phyloP scores from a whole-genome alignment of 2,888 invertebrate genomes.

The Lasioglossum figueresi region DNA sequence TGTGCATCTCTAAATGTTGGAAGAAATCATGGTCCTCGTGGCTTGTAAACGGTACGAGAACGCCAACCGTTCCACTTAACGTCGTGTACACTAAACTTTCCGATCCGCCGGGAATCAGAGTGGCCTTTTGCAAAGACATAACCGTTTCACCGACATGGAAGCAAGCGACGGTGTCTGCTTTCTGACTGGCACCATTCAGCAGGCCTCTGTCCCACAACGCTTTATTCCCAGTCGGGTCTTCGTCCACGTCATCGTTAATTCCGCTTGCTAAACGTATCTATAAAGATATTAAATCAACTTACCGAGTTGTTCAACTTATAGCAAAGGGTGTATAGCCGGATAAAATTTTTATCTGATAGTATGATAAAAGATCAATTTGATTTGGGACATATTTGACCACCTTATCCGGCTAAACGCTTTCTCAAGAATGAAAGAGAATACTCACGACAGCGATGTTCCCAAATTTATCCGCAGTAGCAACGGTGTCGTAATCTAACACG shows the following conservation, averaged over 20 bases:
- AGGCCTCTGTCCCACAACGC: constrained; percentile 97
- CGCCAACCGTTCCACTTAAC: constrained; percentile 96
- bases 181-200: constrained; percentile 98
- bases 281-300: constrained; percentile 10
- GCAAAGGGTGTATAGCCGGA: neutral
- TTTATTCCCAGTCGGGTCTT: constrained; percentile 99
- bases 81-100: constrained; percentile 99
- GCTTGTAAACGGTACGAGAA: constrained; percentile 96
- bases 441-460: constrained; percentile 96
- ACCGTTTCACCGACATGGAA: constrained; percentile 99
- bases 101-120: constrained; percentile 98
- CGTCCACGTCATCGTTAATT: constrained; percentile 98
- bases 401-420: neutral
- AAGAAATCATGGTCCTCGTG: constrained; percentile 99
- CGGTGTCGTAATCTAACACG: constrained; percentile 97
- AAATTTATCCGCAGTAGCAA: constrained; percentile 98
- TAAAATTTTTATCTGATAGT: neutral
- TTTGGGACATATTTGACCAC: neutral
- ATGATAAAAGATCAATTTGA: neutral
- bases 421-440: constrained; percentile 49
- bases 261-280: constrained; percentile 92
- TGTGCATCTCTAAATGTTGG: constrained; percentile 99
- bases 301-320: neutral
- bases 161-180: constrained; percentile 95
- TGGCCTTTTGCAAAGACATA: constrained; percentile 97